A percentile compares a stretch with the other conserved stretches of the same genome.
These are phyloP conservation scores for Benitochromis conjunctus DNA, from an alignment of 2,113 vertebrate species.

Conservation along the genomic window DNA sequence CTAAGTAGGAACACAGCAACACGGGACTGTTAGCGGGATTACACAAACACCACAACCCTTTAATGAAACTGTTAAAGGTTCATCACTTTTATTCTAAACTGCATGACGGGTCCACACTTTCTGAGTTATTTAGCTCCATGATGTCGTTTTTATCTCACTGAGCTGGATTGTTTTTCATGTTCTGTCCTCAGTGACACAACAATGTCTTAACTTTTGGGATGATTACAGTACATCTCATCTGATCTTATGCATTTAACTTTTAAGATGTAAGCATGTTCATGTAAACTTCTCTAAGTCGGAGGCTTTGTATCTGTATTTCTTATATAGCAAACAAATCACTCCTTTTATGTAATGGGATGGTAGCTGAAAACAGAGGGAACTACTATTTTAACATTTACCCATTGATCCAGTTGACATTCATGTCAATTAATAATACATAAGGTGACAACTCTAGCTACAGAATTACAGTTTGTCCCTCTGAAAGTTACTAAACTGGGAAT, in stretches of 20 bases:
- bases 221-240: background rate
- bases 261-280: background rate
- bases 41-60: background rate
- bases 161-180: background rate
- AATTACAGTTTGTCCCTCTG: background rate
- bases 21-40: background rate
- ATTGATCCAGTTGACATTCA: background rate
- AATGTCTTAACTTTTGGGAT: background rate
- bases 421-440: background rate
- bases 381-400: background rate
- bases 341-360: background rate
- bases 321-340: background rate
- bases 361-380: background rate
- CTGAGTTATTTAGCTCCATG: background rate
- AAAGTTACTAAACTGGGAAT: background rate
- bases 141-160: accelerated
- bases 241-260: background rate
- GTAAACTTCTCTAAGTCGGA: background rate
- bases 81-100: background rate
- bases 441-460: accelerated
- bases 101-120: accelerated
- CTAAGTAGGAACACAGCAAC: accelerated
- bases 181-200: background rate
- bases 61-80: background rate
- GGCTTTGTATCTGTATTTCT: background rate